These are phyloP conservation scores for Corvus cornix DNA, from an alignment of 2,113 vertebrate species.

Conservation along the genomic window DNA sequence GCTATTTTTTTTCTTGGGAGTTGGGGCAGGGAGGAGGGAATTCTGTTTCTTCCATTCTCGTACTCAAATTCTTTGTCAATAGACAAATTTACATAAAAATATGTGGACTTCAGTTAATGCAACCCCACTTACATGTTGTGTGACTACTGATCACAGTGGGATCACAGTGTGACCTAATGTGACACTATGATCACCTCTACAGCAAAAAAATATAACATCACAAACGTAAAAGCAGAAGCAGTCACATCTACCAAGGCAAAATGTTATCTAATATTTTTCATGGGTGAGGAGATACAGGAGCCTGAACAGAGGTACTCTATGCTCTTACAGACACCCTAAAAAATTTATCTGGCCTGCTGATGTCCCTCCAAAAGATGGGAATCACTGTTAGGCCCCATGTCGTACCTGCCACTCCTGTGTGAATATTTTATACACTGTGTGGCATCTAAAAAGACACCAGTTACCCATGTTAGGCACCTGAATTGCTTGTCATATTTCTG, in stretches of 20 bases:
- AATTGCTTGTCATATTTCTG: not conserved
- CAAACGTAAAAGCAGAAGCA: not conserved
- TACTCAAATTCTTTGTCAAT: not conserved
- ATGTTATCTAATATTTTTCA: not conserved
- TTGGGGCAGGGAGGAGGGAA: fast-evolving
- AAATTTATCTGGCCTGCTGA: not conserved
- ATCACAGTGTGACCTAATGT: not conserved
- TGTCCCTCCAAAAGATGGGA: not conserved
- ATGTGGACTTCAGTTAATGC: not conserved
- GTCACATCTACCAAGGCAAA: not conserved
- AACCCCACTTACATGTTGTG: not conserved
- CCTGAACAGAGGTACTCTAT: not conserved
- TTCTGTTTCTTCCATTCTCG: not conserved
- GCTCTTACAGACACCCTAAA: not conserved
- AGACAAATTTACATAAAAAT: not conserved
- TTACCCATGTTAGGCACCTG: not conserved
- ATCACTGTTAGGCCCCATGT: not conserved
- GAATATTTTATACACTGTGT: not conserved
- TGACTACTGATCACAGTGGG: not conserved
- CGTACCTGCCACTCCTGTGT: not conserved
- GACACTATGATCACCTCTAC: not conserved
- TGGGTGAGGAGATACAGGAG: not conserved
- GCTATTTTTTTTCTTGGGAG: not conserved
- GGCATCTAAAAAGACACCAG: not conserved
- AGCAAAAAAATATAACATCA: not conserved